A percentile compares a stretch with the other conserved stretches of the same genome.
Evolutionary conservation across 1,140 invertebrate genomes (phyloP).

Genomic region (Drosophila paulistorum): DNA sequence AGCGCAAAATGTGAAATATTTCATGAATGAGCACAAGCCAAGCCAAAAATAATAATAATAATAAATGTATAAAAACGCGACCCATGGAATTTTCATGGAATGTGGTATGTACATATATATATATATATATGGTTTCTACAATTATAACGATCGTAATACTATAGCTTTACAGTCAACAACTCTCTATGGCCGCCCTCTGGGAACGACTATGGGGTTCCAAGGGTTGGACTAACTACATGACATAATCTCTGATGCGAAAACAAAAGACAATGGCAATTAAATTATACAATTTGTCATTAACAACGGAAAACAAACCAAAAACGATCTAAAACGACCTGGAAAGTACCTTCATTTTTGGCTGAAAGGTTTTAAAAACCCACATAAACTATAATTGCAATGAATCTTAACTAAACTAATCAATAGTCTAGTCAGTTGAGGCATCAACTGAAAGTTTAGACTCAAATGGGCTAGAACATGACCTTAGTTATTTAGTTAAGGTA

Average conservation of each 20-base stretch:
- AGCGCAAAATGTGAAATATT: slow-evolving; percentile 45
- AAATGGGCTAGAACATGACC: too few relatives aligned
- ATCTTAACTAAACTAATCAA: too few relatives aligned
- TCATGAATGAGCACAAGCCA: slow-evolving; percentile 48
- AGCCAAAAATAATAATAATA: slow-evolving; percentile 2
- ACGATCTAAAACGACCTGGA: neutral
- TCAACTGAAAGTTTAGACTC: too few relatives aligned
- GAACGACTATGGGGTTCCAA: neutral
- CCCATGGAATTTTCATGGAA: slow-evolving; percentile 58
- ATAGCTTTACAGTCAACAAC: slow-evolving; percentile 30
- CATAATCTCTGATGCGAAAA: slow-evolving; percentile 16
- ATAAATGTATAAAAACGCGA: slow-evolving; percentile 31
- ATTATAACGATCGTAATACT: slow-evolving; percentile 59
- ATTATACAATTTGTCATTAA: slow-evolving; percentile 29
- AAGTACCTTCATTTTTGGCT: neutral
- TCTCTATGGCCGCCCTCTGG: neutral
- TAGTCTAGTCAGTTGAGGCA: too few relatives aligned
- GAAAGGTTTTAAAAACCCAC: too few relatives aligned
- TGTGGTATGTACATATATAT: slow-evolving; percentile 17
- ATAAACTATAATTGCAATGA: too few relatives aligned
- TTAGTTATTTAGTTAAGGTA: too few relatives aligned
- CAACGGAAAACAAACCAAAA: slow-evolving; percentile 6
- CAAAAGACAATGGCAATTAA: slow-evolving; percentile 13
- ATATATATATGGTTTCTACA: slow-evolving; percentile 60
- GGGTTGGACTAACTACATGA: slow-evolving; percentile 5